Evolutionary conservation across 2,888 invertebrate species (phyloP).

Genomic region (Diarsia mendica): DNA sequence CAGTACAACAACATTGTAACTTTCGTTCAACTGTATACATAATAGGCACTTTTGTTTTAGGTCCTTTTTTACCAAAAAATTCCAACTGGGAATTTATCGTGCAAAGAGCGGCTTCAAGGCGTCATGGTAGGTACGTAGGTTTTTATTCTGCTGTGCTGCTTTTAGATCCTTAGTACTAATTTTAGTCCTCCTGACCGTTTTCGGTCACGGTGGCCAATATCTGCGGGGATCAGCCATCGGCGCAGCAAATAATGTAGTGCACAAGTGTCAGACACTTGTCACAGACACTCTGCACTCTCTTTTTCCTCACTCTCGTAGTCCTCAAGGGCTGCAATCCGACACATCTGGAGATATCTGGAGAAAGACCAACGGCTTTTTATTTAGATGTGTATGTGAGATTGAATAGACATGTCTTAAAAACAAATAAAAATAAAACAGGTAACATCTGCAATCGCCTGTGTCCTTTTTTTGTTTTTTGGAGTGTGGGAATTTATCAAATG

Average conservation of each 20-base stretch:
- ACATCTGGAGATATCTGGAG: neutral
- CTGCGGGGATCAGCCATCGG: neutral
- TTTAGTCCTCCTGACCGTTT: neutral
- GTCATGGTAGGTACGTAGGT: neutral
- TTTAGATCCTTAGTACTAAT: neutral
- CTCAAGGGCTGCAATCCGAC: neutral
- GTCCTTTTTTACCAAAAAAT: neutral
- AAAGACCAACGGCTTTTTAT: neutral
- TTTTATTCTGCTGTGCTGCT: neutral
- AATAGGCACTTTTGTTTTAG: constrained; percentile 12
- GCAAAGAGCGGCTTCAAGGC: neutral
- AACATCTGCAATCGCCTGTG: too few species aligned
- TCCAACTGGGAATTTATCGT: neutral
- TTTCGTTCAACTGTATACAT: neutral
- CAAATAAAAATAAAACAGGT: too few species aligned
- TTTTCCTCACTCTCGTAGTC: neutral
- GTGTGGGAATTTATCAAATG: too few species aligned
- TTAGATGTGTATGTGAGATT: too few species aligned
- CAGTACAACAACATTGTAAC: constrained; percentile 1
- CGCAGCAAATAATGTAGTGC: neutral
- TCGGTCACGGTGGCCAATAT: neutral
- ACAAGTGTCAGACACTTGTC: neutral
- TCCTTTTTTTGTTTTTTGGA: too few species aligned
- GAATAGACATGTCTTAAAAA: too few species aligned
- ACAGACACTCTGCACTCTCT: neutral